A percentile compares a stretch with the other conserved stretches of the same genome.
Evolutionary conservation across 2,888 invertebrate species (phyloP).

Genomic region (Liopterus haemorrhoidalis): DNA sequence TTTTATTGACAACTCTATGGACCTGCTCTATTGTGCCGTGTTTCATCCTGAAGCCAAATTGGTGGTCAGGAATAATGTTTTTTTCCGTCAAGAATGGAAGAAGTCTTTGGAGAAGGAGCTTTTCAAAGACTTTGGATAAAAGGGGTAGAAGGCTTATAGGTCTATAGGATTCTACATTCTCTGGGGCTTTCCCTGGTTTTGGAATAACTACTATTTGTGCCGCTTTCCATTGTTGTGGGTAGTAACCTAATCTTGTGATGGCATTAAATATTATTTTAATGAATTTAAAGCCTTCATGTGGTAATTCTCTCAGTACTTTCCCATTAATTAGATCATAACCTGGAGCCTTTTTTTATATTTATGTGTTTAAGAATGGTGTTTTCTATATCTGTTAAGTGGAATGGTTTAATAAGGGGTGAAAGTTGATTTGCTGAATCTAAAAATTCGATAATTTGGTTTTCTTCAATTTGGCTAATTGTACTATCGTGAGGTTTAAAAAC

Average conservation of each 20-base stretch:
- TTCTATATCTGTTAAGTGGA: conserved; percentile 12
- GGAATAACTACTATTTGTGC: conserved; percentile 1
- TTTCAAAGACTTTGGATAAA: conserved; percentile 15
- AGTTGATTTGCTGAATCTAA: conserved; percentile 19
- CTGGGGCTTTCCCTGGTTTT: conserved; percentile 8
- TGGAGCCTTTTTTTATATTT: conserved; percentile 24
- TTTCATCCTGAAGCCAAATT: conserved; percentile 21
- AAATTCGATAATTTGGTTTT: conserved; percentile 13
- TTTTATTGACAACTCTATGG: conserved; percentile 25
- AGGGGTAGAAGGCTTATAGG: conserved; percentile 13
- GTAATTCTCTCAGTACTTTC: conserved; percentile 28
- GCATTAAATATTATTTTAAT: conserved; percentile 24
- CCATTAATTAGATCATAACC: conserved; percentile 33
- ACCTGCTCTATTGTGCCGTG: conserved; percentile 28
- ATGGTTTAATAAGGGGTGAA: conserved; percentile 7
- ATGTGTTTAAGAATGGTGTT: conserved; percentile 11
- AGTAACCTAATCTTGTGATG: conserved; percentile 26
- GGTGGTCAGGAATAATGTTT: conserved; percentile 18
- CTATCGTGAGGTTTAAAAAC: conserved; percentile 26
- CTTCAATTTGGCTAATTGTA: conserved; percentile 12
- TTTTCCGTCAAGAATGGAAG: conserved; percentile 1
- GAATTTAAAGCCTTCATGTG: conserved; percentile 13
- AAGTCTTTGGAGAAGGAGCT: conserved; percentile 4
- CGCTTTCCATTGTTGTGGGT: conserved; percentile 27
- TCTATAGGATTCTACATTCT: background rate